Conservation (phyloP, 1,140 invertebrate species). For the Trichonephila clavipes region DNA sequence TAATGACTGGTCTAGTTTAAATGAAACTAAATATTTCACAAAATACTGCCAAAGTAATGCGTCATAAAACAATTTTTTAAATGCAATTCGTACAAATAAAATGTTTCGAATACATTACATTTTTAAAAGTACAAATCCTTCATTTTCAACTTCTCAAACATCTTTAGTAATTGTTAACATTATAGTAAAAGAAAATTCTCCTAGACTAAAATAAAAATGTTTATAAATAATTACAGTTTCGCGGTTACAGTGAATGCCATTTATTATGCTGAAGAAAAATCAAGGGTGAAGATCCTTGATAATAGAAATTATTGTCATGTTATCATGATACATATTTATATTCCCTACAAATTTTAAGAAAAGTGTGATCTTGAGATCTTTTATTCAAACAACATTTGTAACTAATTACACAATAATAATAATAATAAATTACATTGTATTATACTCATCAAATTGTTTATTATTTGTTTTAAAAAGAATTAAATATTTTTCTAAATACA, state of each 20-base stretch:
- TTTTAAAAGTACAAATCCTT: not conserved
- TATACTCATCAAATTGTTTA: too few relatives aligned
- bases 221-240: not conserved
- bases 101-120: not conserved
- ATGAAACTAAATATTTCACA: not conserved
- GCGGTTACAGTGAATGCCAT: not conserved
- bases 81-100: not conserved
- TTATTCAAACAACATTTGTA: too few relatives aligned
- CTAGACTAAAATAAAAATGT: not conserved
- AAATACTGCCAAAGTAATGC: not conserved
- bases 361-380: too few relatives aligned
- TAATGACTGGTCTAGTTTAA: too few relatives aligned
- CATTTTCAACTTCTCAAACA: not conserved
- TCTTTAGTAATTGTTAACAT: not conserved
- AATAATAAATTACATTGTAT: too few relatives aligned
- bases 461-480: too few relatives aligned
- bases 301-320: not conserved
- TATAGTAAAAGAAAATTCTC: not conserved
- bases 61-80: not conserved
- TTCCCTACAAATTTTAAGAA: too few relatives aligned
- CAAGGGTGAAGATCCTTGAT: not conserved
- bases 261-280: not conserved
- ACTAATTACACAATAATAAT: too few relatives aligned
- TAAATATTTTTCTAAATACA: too few relatives aligned
- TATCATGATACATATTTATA: not conserved